phyloP scores from a whole-genome alignment of 2,888 invertebrate species.

The Himalopsyche japonica region DNA sequence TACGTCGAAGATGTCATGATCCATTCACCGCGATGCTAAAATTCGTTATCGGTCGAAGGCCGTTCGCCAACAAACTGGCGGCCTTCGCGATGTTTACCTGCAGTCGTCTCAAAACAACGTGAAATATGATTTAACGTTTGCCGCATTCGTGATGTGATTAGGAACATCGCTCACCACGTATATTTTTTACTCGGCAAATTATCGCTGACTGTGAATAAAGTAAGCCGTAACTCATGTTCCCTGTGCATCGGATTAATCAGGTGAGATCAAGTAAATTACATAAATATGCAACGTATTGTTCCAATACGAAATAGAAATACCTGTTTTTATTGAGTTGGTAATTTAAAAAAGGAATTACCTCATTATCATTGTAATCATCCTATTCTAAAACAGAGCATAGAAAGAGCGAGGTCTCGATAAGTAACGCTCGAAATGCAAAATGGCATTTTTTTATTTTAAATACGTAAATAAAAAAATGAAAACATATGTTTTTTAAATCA shows the following conservation, averaged over 20 bases:
- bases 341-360: too few relatives aligned
- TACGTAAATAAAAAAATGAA: too few relatives aligned
- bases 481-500: too few relatives aligned
- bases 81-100: background rate
- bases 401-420: too few relatives aligned
- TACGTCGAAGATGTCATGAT: background rate
- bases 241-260: background rate
- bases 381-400: too few relatives aligned
- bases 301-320: too few relatives aligned
- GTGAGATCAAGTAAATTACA: background rate
- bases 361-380: too few relatives aligned
- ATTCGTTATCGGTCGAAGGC: background rate
- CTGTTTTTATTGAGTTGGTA: too few relatives aligned
- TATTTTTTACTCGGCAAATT: background rate
- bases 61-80: background rate
- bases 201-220: background rate
- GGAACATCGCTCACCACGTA: background rate
- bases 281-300: too few relatives aligned
- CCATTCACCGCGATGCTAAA: background rate
- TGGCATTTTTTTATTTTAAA: too few relatives aligned
- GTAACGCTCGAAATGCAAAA: too few relatives aligned
- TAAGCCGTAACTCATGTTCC: background rate
- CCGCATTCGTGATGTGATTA: background rate
- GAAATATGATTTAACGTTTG: background rate
- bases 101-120: background rate